Conservation (phyloP, 2,888 invertebrate species). For the Torymus tubicola region DNA sequence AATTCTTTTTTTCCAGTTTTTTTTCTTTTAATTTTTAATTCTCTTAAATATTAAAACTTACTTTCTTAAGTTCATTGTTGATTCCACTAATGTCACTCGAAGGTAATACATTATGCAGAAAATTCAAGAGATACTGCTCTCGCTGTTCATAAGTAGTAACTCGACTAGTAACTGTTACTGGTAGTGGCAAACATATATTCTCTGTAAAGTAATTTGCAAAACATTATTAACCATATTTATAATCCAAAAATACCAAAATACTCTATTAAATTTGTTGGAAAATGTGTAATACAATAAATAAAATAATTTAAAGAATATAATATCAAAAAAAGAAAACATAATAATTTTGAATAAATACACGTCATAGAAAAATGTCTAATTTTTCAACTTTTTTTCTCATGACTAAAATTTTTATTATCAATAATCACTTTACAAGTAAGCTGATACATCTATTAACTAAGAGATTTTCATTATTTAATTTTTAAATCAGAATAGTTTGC, state of each 20-base stretch:
- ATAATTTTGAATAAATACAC: slow-evolving; percentile 46
- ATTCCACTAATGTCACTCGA: slow-evolving; percentile 67
- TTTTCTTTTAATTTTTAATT: slow-evolving; percentile 29
- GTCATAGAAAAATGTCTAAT: slow-evolving; percentile 7
- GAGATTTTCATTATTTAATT: no score
- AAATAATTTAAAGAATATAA: slow-evolving; percentile 19
- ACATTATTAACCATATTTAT: slow-evolving; percentile 1
- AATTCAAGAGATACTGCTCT: slow-evolving; percentile 68
- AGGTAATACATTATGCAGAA: slow-evolving; percentile 71
- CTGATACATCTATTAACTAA: no score
- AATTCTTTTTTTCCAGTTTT: slow-evolving; percentile 30
- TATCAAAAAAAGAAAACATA: slow-evolving; percentile 13
- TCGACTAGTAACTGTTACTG: slow-evolving; percentile 63
- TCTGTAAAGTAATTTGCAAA: slow-evolving; percentile 61
- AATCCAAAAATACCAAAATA: slow-evolving; percentile 31
- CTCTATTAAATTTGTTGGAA: slow-evolving; percentile 32
- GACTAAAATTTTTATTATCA: background rate
- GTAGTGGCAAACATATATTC: slow-evolving; percentile 67
- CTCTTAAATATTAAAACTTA: slow-evolving; percentile 55
- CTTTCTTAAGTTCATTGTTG: slow-evolving; percentile 72
- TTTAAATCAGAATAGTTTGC: no score
- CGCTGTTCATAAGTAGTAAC: slow-evolving; percentile 67
- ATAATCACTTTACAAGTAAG: no score
- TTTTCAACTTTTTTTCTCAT: slow-evolving; percentile 8
- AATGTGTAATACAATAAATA: slow-evolving; percentile 28